Percentiles rank a stretch among this genome's conserved stretches.
Conservation (phyloP, 2,888 invertebrate genomes). For the Heliconius hortense region DNA sequence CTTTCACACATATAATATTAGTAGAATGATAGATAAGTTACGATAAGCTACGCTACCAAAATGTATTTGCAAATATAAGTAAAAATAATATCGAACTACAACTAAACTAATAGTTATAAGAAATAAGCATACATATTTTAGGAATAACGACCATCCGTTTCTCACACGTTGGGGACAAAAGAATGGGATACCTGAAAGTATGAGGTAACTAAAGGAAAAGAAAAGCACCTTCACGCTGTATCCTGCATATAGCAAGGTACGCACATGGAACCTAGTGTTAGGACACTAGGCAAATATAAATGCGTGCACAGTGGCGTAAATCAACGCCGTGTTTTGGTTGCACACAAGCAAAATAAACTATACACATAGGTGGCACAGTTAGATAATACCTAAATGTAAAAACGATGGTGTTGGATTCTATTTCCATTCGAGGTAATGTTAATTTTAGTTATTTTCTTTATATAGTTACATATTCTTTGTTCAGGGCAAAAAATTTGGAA, state of each 20-base stretch:
- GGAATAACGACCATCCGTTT: conserved; percentile 11
- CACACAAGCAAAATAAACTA: too few species aligned
- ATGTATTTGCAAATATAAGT: not conserved
- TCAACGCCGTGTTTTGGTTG: too few species aligned
- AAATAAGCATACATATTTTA: conserved; percentile 33
- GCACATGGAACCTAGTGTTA: not conserved
- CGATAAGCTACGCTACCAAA: too few species aligned
- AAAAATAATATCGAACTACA: not conserved
- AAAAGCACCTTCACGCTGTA: not conserved
- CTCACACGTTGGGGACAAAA: conserved; percentile 11
- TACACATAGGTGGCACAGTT: too few species aligned
- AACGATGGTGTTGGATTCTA: too few species aligned
- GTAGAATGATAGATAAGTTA: not conserved
- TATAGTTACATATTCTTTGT: too few species aligned
- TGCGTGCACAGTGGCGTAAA: too few species aligned
- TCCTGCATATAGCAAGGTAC: not conserved
- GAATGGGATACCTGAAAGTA: conserved; percentile 32
- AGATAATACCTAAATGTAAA: too few species aligned
- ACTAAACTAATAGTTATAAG: not conserved
- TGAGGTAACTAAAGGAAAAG: not conserved
- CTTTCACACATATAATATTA: not conserved
- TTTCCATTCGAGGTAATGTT: too few species aligned
- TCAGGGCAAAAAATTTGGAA: too few species aligned
- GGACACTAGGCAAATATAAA: too few species aligned
- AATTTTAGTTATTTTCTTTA: too few species aligned